Percentiles rank a stretch among this genome's conserved stretches.
Conservation (phyloP, 2,797 vertebrate genomes). For the Spea hammondii region DNA sequence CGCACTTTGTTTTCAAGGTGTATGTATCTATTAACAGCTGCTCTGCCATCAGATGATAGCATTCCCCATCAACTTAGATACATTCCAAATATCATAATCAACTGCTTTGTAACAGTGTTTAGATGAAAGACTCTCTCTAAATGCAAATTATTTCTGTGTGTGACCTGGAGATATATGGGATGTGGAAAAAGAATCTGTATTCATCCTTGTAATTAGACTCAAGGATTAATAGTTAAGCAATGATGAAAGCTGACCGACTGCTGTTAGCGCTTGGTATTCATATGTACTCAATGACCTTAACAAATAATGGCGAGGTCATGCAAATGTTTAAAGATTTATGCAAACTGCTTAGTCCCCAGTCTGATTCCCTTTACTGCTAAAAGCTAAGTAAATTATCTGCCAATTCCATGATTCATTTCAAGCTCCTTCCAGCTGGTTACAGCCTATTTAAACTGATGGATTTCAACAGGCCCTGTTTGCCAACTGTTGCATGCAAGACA, state of each 20-base stretch:
- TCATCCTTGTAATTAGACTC: conserved; percentile 33
- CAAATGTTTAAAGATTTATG: conserved; percentile 32
- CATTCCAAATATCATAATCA: conserved; percentile 32
- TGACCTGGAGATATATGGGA: conserved; percentile 29
- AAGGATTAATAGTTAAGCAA: conserved; percentile 31
- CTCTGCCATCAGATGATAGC: background rate
- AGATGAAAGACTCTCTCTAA: conserved; percentile 40
- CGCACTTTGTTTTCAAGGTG: background rate
- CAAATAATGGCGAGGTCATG: conserved; percentile 46
- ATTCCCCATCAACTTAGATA: conserved; percentile 10
- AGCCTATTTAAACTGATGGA: conserved; percentile 35
- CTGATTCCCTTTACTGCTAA: conserved; percentile 47
- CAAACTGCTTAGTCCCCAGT: conserved; percentile 31
- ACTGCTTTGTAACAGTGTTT: conserved; percentile 10
- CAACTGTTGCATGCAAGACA: conserved; percentile 4
- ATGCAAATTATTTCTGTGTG: conserved; percentile 29
- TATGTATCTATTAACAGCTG: background rate
- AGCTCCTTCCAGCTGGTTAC: conserved; percentile 46
- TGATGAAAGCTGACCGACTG: conserved; percentile 29
- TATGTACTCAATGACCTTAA: conserved; percentile 42
- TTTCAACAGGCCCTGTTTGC: conserved; percentile 29
- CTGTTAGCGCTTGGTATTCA: conserved; percentile 17
- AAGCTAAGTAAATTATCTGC: conserved; percentile 54
- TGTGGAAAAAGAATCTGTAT: background rate
- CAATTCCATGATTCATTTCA: conserved; percentile 31